phyloP scores from a whole-genome alignment of 2,113 vertebrate species.

The Chloebia gouldiae region DNA sequence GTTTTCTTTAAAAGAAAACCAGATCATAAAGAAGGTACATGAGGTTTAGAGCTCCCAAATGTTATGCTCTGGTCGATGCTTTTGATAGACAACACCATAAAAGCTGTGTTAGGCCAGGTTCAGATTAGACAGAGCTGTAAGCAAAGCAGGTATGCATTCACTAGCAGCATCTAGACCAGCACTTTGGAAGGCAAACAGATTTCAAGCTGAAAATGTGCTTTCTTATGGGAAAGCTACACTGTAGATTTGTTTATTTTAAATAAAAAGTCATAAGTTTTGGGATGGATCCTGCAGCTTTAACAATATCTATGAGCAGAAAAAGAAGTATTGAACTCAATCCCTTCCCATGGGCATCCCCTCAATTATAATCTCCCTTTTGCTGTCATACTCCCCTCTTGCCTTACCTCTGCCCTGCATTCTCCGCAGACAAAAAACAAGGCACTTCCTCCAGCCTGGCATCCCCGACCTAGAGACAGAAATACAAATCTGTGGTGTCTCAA shows the following conservation, averaged over 20 bases:
- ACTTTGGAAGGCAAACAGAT: neutral
- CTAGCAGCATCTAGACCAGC: neutral
- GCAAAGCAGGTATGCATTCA: neutral
- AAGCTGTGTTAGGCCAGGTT: neutral
- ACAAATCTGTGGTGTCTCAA: neutral
- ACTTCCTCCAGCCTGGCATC: conserved; percentile 77
- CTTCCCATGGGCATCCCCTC: neutral
- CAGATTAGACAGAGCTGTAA: neutral
- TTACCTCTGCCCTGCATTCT: conserved; percentile 74
- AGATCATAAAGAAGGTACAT: neutral
- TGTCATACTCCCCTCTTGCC: neutral
- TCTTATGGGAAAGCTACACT: neutral
- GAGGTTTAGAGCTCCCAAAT: neutral
- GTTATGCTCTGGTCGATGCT: neutral
- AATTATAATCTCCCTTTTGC: neutral
- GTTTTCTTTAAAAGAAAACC: conserved; percentile 1
- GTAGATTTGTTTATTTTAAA: neutral
- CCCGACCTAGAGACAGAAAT: neutral
- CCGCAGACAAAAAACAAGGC: conserved; percentile 68
- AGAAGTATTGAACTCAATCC: neutral
- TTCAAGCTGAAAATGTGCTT: neutral
- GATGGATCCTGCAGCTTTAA: neutral
- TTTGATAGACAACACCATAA: neutral
- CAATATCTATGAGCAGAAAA: neutral
- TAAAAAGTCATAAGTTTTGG: neutral